Base-by-base conservation (phyloP, 2,113 vertebrate species). In the Ondatra zibethicus region DNA sequence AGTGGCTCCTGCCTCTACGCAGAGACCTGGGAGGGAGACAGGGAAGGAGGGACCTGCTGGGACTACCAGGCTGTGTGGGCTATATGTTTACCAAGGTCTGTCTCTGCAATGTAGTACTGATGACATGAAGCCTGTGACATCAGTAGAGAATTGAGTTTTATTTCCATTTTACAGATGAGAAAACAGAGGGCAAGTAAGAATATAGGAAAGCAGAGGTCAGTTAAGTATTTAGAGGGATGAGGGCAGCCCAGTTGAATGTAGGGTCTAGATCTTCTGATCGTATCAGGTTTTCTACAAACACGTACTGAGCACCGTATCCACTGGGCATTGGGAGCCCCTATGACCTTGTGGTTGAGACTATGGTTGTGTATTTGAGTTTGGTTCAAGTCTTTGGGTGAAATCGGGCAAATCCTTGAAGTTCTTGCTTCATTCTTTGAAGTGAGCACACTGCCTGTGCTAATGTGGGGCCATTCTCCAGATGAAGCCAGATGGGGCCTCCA, bases 351-450 rank as follows among this genome's bases (percentile, higher is more conserved):
- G 81, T 77, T 75, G 89, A 95, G 72, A 91, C 68, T 61, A 31
- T 55, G 45, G 77, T 72, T 90, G 72, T 84, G 42, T 17, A 14
- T 96, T 81, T 94, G 94, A 95, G 36, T 92, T 85, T 87, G 82
- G 47, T 85, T 91, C 86, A 63, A n/a, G 2, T 52, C n/a, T 78
- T 81, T 87, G 82, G 39, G 86, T 75, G 21, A 84, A 86, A 12
- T 13, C 70, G 45, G 88, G 45, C 25, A 77, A 16, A 50, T n/a
- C 73, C 63, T n/a, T 93, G 61, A 94, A 27, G 65, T 42, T 78
- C 21, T 91, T 39, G 58, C 36, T n/a, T 86, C 17, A 4, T 36
- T 55, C 45, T 76, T 86, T 96, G 47, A 70, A 91, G 61, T 63
- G 45, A 70, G 81, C 45, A 61, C 42, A 68, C 33, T 33, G 21